phyloP scores from a whole-genome alignment of 2,888 invertebrate genomes.

The Nymphalis c-album region DNA sequence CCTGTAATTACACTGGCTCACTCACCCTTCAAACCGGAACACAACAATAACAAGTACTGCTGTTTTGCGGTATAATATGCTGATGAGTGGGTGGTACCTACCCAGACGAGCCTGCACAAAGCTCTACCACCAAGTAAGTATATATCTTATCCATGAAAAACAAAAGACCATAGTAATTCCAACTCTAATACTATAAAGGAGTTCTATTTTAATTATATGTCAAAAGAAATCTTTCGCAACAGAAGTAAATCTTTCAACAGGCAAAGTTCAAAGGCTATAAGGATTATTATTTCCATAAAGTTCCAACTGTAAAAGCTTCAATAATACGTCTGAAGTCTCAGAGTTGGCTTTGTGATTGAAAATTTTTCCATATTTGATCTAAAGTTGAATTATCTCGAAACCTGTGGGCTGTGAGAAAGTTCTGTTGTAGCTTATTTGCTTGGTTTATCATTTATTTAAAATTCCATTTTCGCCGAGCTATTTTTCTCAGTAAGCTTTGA shows the following conservation, averaged over 20 bases:
- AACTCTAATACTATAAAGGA: too few relatives aligned
- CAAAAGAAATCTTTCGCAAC: not conserved
- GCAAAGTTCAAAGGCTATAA: not conserved
- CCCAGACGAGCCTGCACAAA: too few relatives aligned
- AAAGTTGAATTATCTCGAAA: not conserved
- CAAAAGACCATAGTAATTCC: too few relatives aligned
- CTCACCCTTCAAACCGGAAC: too few relatives aligned
- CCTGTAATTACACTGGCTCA: too few relatives aligned
- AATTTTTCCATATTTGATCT: not conserved
- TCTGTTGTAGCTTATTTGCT: not conserved
- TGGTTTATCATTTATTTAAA: not conserved
- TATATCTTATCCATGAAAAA: too few relatives aligned
- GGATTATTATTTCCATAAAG: not conserved
- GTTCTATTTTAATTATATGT: not conserved
- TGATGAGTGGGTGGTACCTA: too few relatives aligned
- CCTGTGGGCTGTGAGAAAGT: not conserved
- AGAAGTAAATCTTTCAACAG: not conserved
- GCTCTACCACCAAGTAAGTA: too few relatives aligned
- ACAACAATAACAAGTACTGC: too few relatives aligned
- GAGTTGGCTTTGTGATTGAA: conserved; percentile 1
- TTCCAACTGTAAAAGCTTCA: not conserved
- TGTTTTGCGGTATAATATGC: too few relatives aligned
- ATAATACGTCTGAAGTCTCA: not conserved
- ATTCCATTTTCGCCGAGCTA: not conserved
- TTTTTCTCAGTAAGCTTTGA: not conserved